These are phyloP conservation scores for Sphaeridia pumilis DNA, from an alignment of 2,888 invertebrate species.

Conservation along the genomic window DNA sequence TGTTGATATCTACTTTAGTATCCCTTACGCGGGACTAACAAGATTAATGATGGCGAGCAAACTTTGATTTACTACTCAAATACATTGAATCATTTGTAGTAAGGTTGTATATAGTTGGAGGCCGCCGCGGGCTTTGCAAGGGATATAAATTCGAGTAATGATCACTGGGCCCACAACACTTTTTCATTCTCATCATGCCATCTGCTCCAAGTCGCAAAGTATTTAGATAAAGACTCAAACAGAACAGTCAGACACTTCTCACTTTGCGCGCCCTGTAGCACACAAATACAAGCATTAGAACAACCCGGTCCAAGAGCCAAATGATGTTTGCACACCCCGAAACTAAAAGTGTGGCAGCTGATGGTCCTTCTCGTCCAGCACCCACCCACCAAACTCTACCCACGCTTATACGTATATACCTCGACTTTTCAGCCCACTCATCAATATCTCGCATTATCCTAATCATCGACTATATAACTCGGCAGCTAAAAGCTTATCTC, in stretches of 20 bases:
- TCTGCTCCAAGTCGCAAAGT: slow-evolving; percentile 1
- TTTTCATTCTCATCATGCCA: neutral
- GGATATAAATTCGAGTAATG: neutral
- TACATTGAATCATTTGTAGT: slow-evolving; percentile 4
- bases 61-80: slow-evolving; percentile 12
- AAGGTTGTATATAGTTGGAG: too few species aligned
- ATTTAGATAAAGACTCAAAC: slow-evolving; percentile 4
- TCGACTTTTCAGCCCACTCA: too few species aligned
- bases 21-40: neutral
- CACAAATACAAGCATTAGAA: neutral
- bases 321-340: too few species aligned
- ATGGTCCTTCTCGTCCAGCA: too few species aligned
- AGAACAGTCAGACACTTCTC: neutral
- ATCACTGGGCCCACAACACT: neutral
- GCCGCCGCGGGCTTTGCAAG: too few species aligned
- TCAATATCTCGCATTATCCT: too few species aligned
- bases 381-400: too few species aligned
- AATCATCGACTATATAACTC: too few species aligned
- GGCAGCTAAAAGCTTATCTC: too few species aligned
- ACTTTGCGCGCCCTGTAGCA: neutral
- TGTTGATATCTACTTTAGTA: neutral
- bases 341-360: too few species aligned
- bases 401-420: too few species aligned
- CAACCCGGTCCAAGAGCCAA: too few species aligned
- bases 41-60: slow-evolving; percentile 14